Base-by-base conservation (phyloP, 1,140 invertebrate genomes). In the Kradibia gibbosae region DNA sequence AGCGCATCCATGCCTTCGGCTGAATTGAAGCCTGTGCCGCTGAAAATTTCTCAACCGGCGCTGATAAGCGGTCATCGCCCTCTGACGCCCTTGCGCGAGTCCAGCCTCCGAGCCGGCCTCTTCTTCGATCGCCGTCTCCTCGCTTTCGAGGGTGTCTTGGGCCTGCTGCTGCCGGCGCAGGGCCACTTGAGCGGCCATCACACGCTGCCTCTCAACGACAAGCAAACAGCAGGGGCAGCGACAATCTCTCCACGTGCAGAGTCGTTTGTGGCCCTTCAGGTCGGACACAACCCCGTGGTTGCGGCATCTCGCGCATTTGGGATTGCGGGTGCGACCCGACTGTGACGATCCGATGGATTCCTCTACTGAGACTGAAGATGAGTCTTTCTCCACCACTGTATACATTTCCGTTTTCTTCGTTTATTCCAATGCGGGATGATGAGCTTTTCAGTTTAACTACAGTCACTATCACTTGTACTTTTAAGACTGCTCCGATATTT, bases 211-310 rank as follows among this genome's bases (percentile, higher is more conserved):
- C 88, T 98, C 96, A 1, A 96, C 95, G 13, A 98, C 96, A n/a
- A 98, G 90, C 76, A 96, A 93, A 87, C 97, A 98, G 83, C 96
- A 96, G 50, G 95, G 94, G 88, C 97, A 98, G 31, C 93, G 92
- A 85, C 97, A 98, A 85, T 96, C 95, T 75, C 94, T 93, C 95
- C 95, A 96, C 0, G 94, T 93, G 84, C 95, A 96, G 57, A 95
- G 91, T 70, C 94, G 93, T 87, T 97, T 98, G 90, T 98, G 97
- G 20, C 96, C 96, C 88, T 97, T 97, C 70, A 98, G 91, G 85
- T 96, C 95, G 0, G 96, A 97, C 82, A 97, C 96, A 13, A 97
- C 95, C 0, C 96, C 96, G 86, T 98, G 97, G 88, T 98, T 98
- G 57, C 96, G 92, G 85, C 97, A 98, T 13, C 97, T 91, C 0